Evolutionary conservation across 2,888 invertebrate genomes (phyloP).

Genomic region (Drosophila colorata): DNA sequence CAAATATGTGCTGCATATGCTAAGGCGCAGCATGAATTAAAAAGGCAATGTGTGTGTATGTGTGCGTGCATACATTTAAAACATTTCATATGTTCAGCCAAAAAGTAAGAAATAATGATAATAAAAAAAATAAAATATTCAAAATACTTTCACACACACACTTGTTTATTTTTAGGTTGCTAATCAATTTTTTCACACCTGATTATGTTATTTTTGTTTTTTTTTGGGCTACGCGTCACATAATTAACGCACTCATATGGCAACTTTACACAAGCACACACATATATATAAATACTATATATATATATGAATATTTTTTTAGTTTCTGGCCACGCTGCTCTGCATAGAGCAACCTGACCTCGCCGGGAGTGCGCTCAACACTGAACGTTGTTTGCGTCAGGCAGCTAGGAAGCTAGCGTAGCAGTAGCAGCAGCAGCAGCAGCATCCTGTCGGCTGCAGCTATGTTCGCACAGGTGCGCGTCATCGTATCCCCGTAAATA

Average conservation of each 20-base stretch:
- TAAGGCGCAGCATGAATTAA: slow-evolving; percentile 32
- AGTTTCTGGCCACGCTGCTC: slow-evolving; percentile 11
- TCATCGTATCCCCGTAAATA: slow-evolving; percentile 66
- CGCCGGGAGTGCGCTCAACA: slow-evolving; percentile 66
- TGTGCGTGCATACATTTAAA: slow-evolving; percentile 27
- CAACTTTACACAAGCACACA: slow-evolving; percentile 27
- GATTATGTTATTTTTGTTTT: slow-evolving; percentile 39
- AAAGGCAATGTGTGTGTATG: slow-evolving; percentile 3
- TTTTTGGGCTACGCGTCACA: slow-evolving; percentile 15
- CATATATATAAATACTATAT: slow-evolving; percentile 17
- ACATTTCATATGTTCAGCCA: slow-evolving; percentile 57
- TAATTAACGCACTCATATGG: slow-evolving; percentile 35
- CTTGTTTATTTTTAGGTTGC: slow-evolving; percentile 23
- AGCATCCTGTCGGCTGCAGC: slow-evolving; percentile 64
- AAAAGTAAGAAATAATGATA: slow-evolving; percentile 6
- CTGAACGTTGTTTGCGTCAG: slow-evolving; percentile 53
- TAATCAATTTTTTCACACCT: slow-evolving; percentile 62
- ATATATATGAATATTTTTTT: slow-evolving; percentile 12
- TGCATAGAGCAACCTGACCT: slow-evolving; percentile 52
- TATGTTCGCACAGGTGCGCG: slow-evolving; percentile 59
- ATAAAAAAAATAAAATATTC: slow-evolving; percentile 4
- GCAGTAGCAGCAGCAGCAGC: slow-evolving; percentile 24
- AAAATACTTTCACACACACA: slow-evolving; percentile 2
- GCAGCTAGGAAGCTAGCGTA: slow-evolving; percentile 18
- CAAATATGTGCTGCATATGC: slow-evolving; percentile 62